Conservation (phyloP, 2,113 vertebrate species). For the Rhineura floridana region DNA sequence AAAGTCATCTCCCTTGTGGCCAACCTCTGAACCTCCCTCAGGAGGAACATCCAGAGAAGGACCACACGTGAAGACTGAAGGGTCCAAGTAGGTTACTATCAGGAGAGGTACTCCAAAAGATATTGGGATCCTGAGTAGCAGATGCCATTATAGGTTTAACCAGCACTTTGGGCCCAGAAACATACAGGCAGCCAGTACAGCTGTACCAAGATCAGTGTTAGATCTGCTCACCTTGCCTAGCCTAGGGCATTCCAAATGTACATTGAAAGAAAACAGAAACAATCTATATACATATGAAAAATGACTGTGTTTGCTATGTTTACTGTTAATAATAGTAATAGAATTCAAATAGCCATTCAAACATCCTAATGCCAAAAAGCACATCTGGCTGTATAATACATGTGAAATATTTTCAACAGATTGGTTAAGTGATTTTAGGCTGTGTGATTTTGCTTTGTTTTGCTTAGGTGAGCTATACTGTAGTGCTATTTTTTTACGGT, state of each 20-base stretch:
- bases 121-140: too few species aligned
- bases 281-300: neutral
- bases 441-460: slow-evolving; percentile 8
- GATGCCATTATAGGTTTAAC: too few species aligned
- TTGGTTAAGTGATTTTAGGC: slow-evolving; percentile 15
- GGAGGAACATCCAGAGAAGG: too few species aligned
- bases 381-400: slow-evolving; percentile 10
- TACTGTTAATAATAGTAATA: slow-evolving; percentile 17
- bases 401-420: slow-evolving; percentile 17
- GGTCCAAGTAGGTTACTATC: too few species aligned
- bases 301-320: slow-evolving; percentile 24
- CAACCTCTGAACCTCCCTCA: too few species aligned
- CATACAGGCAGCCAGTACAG: too few species aligned
- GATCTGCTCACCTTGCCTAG: slow-evolving; percentile 1
- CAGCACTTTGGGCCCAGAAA: too few species aligned
- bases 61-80: too few species aligned
- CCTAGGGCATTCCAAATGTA: slow-evolving; percentile 15
- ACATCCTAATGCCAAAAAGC: slow-evolving; percentile 14
- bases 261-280: slow-evolving; percentile 7
- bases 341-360: neutral
- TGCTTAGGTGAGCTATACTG: slow-evolving; percentile 17
- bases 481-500: slow-evolving; percentile 50
- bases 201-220: too few species aligned
- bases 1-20: too few species aligned
- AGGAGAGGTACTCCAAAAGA: too few species aligned